These are phyloP conservation scores for Drosophila recens DNA, from an alignment of 2,888 invertebrate genomes.

Conservation along the genomic window DNA sequence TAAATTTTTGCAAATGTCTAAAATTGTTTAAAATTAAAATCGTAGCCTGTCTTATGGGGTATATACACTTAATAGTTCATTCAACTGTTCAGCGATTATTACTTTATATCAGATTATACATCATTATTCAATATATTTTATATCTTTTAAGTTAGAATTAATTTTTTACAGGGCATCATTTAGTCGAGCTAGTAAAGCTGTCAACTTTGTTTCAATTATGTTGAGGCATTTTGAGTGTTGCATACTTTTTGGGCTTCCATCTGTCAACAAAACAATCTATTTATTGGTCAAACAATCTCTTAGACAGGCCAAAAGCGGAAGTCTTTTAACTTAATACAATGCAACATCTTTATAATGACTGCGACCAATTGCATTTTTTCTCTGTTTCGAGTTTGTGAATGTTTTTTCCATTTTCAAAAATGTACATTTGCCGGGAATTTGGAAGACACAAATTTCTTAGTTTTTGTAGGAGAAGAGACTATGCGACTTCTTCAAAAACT, in stretches of 20 bases:
- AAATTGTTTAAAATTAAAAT: constrained; percentile 4
- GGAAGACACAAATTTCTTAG: too few relatives aligned
- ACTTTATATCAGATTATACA: too few relatives aligned
- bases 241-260: constrained; percentile 21
- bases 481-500: too few relatives aligned
- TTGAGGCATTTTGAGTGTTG: background rate
- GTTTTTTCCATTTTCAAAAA: background rate
- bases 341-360: background rate
- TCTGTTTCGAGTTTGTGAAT: background rate
- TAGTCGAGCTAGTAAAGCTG: background rate
- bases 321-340: background rate
- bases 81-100: background rate
- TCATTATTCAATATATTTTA: background rate
- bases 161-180: constrained; percentile 1
- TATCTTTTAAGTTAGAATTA: background rate
- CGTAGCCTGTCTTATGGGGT: background rate
- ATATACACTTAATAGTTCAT: constrained; percentile 1
- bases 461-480: too few relatives aligned
- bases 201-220: background rate
- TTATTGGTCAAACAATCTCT: background rate
- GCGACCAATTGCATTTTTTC: background rate
- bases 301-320: constrained; percentile 7
- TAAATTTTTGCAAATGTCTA: constrained; percentile 26
- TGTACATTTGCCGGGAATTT: too few relatives aligned
- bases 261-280: background rate